phyloP scores from a whole-genome alignment of 2,888 invertebrate species.

The Rotaria socialis region DNA sequence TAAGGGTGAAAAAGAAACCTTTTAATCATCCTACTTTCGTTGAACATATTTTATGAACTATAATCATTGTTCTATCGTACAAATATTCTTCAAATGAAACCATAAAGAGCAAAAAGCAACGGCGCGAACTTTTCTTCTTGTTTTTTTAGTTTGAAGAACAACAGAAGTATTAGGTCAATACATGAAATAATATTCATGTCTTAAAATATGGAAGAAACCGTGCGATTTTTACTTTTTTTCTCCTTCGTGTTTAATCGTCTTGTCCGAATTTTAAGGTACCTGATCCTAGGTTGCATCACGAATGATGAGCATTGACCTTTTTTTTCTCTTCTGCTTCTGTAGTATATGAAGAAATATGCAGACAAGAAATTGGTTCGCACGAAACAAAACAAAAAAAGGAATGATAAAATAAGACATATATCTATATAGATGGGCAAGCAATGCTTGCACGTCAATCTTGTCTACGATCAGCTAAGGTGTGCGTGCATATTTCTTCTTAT shows the following conservation, averaged over 20 bases:
- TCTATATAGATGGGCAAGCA: not conserved
- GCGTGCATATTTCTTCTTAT: not conserved
- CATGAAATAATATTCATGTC: not conserved
- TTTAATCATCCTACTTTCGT: slow-evolving; percentile 7
- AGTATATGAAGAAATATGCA: not conserved
- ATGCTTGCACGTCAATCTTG: not conserved
- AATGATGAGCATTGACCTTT: slow-evolving; percentile 1
- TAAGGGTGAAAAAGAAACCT: not conserved
- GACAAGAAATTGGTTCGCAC: not conserved
- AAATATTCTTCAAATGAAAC: slow-evolving; percentile 12
- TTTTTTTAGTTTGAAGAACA: not conserved
- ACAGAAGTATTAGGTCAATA: slow-evolving; percentile 5
- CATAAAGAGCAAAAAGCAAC: slow-evolving; percentile 18
- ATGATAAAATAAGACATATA: not conserved
- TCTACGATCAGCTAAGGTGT: slow-evolving; percentile 16
- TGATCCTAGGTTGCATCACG: not conserved
- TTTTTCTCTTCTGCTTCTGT: not conserved
- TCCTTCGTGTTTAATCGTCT: not conserved
- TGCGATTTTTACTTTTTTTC: slow-evolving; percentile 1
- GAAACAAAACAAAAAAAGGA: not conserved
- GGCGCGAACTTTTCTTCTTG: not conserved
- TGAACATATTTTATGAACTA: slow-evolving; percentile 13
- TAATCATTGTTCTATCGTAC: not conserved
- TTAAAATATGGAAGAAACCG: not conserved
- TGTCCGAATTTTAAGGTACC: not conserved